These are phyloP conservation scores for Noctua comes DNA, from an alignment of 2,888 invertebrate species.

Conservation along the genomic window DNA sequence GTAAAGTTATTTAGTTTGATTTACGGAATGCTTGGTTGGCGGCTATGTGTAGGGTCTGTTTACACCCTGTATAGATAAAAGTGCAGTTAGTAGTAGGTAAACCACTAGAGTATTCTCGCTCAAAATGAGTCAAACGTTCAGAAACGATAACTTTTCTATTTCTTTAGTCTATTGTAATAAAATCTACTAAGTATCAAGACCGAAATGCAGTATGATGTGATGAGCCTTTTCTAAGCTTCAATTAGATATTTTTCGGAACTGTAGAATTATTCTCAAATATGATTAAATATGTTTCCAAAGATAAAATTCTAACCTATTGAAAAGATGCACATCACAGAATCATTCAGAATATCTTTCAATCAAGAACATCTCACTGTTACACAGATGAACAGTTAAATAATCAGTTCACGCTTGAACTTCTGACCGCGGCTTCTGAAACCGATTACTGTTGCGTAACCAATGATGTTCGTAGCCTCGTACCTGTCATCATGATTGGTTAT, in stretches of 20 bases:
- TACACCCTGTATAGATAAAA: too few relatives aligned
- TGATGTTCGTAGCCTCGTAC: conserved; percentile 22
- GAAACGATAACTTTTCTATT: background rate
- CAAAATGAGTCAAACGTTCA: background rate
- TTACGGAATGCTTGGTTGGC: too few relatives aligned
- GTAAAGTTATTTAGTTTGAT: too few relatives aligned
- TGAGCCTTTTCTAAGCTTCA: background rate
- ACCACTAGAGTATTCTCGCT: background rate
- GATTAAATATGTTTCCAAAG: background rate
- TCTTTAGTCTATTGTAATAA: background rate
- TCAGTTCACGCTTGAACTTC: conserved; percentile 55
- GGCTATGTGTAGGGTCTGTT: too few relatives aligned
- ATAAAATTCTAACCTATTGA: background rate
- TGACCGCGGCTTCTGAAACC: conserved; percentile 50
- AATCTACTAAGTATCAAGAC: background rate
- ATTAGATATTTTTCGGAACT: background rate
- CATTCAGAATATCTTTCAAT: background rate
- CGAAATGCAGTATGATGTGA: background rate
- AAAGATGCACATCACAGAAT: background rate
- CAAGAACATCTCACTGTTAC: conserved; percentile 14
- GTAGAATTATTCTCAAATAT: background rate
- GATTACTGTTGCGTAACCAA: conserved; percentile 50
- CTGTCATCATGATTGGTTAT: conserved; percentile 24
- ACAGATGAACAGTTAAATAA: conserved; percentile 49
- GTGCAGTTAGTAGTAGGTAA: background rate